A percentile compares a stretch with the other conserved stretches of the same genome.
Conservation (phyloP, 2,888 invertebrate species). For the Eilema depressum region DNA sequence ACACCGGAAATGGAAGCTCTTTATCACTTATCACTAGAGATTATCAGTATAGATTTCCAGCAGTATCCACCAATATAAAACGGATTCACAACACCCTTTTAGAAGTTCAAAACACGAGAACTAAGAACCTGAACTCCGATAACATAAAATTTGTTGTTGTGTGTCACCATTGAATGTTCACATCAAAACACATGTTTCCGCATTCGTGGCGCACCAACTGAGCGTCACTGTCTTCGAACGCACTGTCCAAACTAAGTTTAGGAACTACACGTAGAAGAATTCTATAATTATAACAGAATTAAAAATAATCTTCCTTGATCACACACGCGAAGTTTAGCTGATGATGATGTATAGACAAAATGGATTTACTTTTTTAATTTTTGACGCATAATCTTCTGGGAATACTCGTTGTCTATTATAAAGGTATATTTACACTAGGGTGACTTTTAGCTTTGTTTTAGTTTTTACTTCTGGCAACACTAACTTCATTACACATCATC, state of each 20-base stretch:
- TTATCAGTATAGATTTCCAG: constrained; percentile 42
- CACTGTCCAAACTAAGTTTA: constrained; percentile 70
- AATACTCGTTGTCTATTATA: constrained; percentile 56
- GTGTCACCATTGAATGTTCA: constrained; percentile 77
- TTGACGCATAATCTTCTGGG: constrained; percentile 74
- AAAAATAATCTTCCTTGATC: constrained; percentile 78
- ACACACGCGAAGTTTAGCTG: constrained; percentile 82
- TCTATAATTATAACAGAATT: constrained; percentile 80
- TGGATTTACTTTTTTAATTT: constrained; percentile 60
- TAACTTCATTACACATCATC: constrained; percentile 81
- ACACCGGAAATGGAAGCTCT: constrained; percentile 71
- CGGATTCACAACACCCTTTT: constrained; percentile 48
- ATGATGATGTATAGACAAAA: constrained; percentile 77
- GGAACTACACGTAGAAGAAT: constrained; percentile 68
- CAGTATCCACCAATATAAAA: constrained; percentile 46
- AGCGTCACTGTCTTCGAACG: constrained; percentile 66
- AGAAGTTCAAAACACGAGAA: constrained; percentile 42
- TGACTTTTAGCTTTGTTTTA: constrained; percentile 25
- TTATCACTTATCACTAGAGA: constrained; percentile 65
- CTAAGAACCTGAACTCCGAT: constrained; percentile 57
- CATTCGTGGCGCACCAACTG: constrained; percentile 65
- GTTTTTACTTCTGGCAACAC: constrained; percentile 60
- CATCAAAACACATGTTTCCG: constrained; percentile 85
- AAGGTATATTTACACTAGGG: constrained; percentile 29
- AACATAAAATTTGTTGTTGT: constrained; percentile 81